Evolutionary conservation across 2,113 vertebrate species (phyloP).

Genomic region (Nyctereutes procyonoides): DNA sequence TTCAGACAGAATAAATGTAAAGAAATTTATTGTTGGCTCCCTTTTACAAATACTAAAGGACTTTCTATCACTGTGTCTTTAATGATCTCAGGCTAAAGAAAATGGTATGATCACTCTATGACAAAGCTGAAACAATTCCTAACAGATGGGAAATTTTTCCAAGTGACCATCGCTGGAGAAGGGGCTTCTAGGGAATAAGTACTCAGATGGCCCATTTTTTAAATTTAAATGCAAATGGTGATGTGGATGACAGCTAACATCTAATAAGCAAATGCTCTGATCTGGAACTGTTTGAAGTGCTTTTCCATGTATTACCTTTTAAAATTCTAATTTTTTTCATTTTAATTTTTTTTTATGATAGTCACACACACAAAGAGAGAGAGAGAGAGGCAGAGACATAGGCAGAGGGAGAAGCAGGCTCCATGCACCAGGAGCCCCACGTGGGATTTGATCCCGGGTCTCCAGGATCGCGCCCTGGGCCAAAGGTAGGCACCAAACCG

Average conservation of each 20-base stretch:
- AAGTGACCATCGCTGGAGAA: not conserved
- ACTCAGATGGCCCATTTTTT: not conserved
- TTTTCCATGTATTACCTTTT: not conserved
- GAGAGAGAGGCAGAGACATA: no score
- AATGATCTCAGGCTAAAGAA: not conserved
- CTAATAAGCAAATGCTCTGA: not conserved
- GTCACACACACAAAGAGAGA: no score
- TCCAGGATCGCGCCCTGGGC: no score
- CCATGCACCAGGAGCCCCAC: no score
- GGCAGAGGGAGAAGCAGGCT: no score
- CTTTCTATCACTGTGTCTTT: not conserved
- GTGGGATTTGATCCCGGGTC: no score
- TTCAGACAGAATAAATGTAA: not conserved
- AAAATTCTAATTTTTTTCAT: no score
- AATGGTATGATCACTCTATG: not conserved
- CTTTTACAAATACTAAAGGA: not conserved
- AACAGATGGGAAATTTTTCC: not conserved
- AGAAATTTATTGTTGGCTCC: not conserved
- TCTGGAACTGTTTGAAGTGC: not conserved
- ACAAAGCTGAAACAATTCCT: not conserved
- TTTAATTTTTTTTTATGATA: no score
- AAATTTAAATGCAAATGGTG: constrained; percentile 16
- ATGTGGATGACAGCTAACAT: not conserved
- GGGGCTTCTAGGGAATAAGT: not conserved
- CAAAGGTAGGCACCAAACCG: no score